A percentile compares a stretch with the other conserved stretches of the same genome.
Conservation (phyloP, 1,140 invertebrate species). For the Stegodyphus mimosarum region DNA sequence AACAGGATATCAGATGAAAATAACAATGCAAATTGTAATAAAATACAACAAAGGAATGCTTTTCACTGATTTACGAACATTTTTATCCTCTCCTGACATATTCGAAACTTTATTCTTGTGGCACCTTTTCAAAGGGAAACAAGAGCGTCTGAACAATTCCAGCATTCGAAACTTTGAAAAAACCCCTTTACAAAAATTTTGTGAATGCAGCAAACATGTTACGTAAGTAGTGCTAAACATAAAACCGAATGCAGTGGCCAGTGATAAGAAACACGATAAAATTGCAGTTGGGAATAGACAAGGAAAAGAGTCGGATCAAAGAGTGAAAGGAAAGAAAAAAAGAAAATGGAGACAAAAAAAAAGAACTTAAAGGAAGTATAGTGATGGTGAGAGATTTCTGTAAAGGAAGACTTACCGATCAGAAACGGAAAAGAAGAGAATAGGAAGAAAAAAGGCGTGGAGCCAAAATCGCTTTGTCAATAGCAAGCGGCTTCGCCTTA, state of each 20-base stretch:
- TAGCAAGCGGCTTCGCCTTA: conserved; percentile 42
- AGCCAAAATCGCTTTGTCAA: conserved; percentile 50
- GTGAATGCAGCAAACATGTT: no score
- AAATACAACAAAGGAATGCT: no score
- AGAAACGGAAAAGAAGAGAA: conserved; percentile 46
- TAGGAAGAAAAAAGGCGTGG: conserved; percentile 5
- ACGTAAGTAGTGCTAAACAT: no score
- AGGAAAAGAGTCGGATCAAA: conserved; percentile 30
- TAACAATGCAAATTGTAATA: no score
- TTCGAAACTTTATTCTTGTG: no score
- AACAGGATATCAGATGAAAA: no score
- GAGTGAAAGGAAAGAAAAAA: conserved; percentile 26
- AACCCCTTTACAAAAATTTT: no score
- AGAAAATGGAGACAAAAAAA: conserved; percentile 32
- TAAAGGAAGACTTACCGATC: conserved; percentile 49
- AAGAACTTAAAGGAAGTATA: conserved; percentile 47
- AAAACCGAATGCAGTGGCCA: background rate
- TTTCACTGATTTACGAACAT: no score
- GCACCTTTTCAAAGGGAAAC: no score
- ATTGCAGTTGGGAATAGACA: conserved; percentile 31
- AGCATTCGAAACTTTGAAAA: no score
- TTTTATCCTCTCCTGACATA: no score
- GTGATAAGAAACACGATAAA: conserved; percentile 32
- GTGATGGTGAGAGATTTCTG: conserved; percentile 52
- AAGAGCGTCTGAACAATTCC: no score